Evolutionary conservation across 1,140 invertebrate genomes (phyloP).

Genomic region (Drosophila orosa): DNA sequence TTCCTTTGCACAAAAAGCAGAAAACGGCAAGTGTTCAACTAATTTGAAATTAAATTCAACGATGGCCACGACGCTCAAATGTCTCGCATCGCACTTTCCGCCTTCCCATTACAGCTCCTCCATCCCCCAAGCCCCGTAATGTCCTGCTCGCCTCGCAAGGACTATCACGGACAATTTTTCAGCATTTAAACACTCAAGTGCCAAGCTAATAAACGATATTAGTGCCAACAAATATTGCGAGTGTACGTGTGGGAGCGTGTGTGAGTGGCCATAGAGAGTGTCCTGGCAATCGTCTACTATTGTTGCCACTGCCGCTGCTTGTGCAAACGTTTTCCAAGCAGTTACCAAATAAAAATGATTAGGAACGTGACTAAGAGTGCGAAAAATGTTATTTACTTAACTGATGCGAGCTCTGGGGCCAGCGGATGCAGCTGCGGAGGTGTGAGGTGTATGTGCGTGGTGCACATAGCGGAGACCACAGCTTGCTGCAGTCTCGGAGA

Average conservation of each 20-base stretch:
- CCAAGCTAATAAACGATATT: slow-evolving; percentile 77
- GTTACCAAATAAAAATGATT: slow-evolving; percentile 80
- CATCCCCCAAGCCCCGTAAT: slow-evolving; percentile 7
- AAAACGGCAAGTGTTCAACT: slow-evolving; percentile 65
- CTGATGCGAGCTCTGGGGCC: slow-evolving; percentile 69
- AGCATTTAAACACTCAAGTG: slow-evolving; percentile 78
- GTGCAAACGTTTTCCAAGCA: slow-evolving; percentile 77
- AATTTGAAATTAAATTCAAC: slow-evolving; percentile 75
- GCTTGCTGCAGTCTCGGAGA: not conserved
- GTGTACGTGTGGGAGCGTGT: slow-evolving; percentile 25
- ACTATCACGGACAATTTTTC: slow-evolving; percentile 76
- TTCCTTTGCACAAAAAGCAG: slow-evolving; percentile 54
- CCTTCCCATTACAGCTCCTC: not conserved
- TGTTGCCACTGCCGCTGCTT: slow-evolving; percentile 41
- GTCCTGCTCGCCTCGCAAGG: slow-evolving; percentile 44
- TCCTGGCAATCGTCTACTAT: slow-evolving; percentile 22
- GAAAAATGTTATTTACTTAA: slow-evolving; percentile 79
- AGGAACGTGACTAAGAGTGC: slow-evolving; percentile 79
- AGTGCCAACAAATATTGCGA: slow-evolving; percentile 76
- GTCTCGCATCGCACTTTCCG: slow-evolving; percentile 19
- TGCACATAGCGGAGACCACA: not conserved
- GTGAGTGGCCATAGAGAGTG: slow-evolving; percentile 10
- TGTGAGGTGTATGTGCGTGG: not conserved
- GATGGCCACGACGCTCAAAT: slow-evolving; percentile 48
- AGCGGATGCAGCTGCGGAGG: slow-evolving; percentile 7